A percentile compares a stretch with the other conserved stretches of the same genome.
Conservation (phyloP, 2,113 vertebrate species). For the Microtus pennsylvanicus region DNA sequence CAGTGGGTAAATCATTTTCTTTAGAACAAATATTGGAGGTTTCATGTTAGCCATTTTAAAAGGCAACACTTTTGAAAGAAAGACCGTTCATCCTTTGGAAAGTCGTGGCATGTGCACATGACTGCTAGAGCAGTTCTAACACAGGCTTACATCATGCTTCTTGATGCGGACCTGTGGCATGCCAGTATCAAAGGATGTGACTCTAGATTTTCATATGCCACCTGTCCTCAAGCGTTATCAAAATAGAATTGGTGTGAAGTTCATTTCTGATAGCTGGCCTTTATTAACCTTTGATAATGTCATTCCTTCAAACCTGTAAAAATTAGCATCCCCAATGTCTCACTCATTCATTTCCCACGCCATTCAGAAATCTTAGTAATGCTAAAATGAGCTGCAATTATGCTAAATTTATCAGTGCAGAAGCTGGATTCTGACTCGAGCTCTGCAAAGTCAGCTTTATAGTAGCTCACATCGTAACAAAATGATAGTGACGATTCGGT, state of each 20-base stretch:
- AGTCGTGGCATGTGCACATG: constrained; percentile 57
- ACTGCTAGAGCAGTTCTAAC: neutral
- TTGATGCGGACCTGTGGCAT: constrained; percentile 36
- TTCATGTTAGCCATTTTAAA: constrained; percentile 88
- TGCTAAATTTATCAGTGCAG: constrained; percentile 26
- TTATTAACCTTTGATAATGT: constrained; percentile 50
- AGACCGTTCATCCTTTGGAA: constrained; percentile 66
- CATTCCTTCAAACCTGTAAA: neutral
- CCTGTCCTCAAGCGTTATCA: neutral
- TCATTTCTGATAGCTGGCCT: constrained; percentile 45
- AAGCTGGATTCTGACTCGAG: constrained; percentile 53
- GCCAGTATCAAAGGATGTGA: constrained; percentile 46
- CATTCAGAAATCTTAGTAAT: constrained; percentile 55
- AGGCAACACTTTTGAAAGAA: constrained; percentile 89
- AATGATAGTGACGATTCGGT: neutral
- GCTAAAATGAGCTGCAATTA: neutral
- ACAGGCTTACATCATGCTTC: neutral
- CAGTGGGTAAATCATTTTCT: constrained; percentile 84
- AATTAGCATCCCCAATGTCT: neutral
- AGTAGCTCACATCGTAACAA: constrained; percentile 46
- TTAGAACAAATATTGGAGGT: constrained; percentile 84
- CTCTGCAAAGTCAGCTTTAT: constrained; percentile 59
- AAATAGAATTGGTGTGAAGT: neutral
- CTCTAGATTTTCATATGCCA: neutral
- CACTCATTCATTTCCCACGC: constrained; percentile 23